phyloP scores from a whole-genome alignment of 2,113 vertebrate genomes.

The Symphodus melops region DNA sequence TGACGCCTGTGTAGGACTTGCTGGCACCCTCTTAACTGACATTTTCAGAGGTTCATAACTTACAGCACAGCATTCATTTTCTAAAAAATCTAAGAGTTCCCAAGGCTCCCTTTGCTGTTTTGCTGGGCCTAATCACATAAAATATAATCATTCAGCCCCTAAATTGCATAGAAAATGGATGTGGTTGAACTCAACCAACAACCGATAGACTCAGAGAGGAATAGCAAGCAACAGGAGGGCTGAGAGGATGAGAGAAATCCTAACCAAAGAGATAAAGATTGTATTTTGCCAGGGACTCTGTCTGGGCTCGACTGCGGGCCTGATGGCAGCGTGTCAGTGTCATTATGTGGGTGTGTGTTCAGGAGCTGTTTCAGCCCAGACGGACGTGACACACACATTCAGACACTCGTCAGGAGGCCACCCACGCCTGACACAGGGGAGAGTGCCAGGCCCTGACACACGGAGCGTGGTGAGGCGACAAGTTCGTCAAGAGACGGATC shows the following conservation, averaged over 20 bases:
- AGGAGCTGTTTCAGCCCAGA: conserved; percentile 77
- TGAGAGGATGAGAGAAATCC: conserved; percentile 48
- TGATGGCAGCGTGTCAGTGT: conserved; percentile 72
- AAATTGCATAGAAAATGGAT: conserved; percentile 58
- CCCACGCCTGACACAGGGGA: conserved; percentile 76
- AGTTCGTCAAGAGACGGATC: conserved; percentile 74
- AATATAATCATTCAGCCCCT: conserved; percentile 63
- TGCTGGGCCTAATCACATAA: conserved; percentile 58
- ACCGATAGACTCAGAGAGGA: conserved; percentile 32
- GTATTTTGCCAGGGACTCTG: conserved; percentile 65
- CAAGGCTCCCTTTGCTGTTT: conserved; percentile 19
- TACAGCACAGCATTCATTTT: conserved; percentile 57
- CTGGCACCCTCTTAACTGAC: conserved; percentile 60
- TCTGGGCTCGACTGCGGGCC: conserved; percentile 61
- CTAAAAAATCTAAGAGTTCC: conserved; percentile 53
- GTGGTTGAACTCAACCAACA: conserved; percentile 28
- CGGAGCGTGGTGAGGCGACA: conserved; percentile 79
- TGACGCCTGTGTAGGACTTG: conserved; percentile 59
- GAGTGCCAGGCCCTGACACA: conserved; percentile 74
- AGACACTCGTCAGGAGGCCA: conserved; percentile 73
- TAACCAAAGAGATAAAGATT: conserved; percentile 46
- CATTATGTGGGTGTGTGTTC: conserved; percentile 75
- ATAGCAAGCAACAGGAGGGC: conserved; percentile 30
- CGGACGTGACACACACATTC: conserved; percentile 73
- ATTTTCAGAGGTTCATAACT: conserved; percentile 60